Evolutionary conservation across 2,113 vertebrate genomes (phyloP), one percentile per base, ranked within the genome.

Genomic region (Centropristis striata): DNA sequence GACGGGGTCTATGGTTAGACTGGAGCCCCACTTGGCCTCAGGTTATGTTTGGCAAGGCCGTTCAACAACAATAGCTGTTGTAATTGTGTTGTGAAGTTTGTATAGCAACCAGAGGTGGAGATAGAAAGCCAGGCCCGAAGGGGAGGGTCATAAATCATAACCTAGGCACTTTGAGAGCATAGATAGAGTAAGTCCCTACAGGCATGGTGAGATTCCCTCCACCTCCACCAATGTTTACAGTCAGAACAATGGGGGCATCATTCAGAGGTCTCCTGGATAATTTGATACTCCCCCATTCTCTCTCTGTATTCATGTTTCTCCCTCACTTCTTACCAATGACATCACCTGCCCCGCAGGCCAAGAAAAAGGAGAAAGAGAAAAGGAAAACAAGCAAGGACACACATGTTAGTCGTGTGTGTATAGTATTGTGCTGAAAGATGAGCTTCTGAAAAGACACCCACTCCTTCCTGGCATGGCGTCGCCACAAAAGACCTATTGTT

Each of bases 11-110:
- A 1, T 27, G 37, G 65, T 88, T 84, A 69, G 87, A 81, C 41
- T 16, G 3, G 42, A 69, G 66, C 71, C 81, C 61, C 75, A 74
- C 21, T 39, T 60, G 58, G 51, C 85, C 59, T 68, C 5, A 61
- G 86, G 87, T 83, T 78, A 82, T 74, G 71, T 75, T 86, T 60
- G n/a, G 42, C 14, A 13, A 78, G 51, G 59, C 59, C 59, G 16
- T 70, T 89, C 50, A 80, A 86, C 85, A 88, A 83, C 89, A 91
- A 90, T 88, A 79, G 84, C 32, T 75, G 47, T 74, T 85, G 84
- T 88, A 91, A 91, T 89, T 88, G 85, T 88, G 86, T 86, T 89
- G 72, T 84, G 79, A 85, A 86, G 82, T 91, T 86, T 86, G 80
- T 90, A 86, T 78, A 78, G 78, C 79, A 83, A 86, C 86, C 64